Evolutionary conservation across 2,113 vertebrate species (phyloP), one percentile per base, ranked within the genome.

Genomic region (Rafetus swinhoei): DNA sequence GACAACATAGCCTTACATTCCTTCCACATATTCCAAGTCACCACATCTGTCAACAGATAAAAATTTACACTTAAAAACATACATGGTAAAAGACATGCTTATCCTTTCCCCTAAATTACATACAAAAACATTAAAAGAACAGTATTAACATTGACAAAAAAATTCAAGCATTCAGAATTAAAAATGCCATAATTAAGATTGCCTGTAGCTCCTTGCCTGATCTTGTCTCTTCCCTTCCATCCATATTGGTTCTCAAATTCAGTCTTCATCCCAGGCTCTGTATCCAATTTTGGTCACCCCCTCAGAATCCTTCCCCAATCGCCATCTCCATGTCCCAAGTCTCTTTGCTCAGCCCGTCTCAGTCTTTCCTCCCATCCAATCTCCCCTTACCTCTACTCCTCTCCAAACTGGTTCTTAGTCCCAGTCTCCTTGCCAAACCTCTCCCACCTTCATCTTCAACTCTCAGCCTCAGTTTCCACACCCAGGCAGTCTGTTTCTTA

Each of bases 91-190:
- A 52, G 29, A 81, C 25, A 82, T 82, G 57, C 45, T 13, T 83
- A 84, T 69, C 18, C 59, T 72, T 89, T 94, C 35, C 7, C 39
- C 89, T 81, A n/a, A 59, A 79, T n/a, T 86, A 29, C 45, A 60
- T 87, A 90, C 52, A 74, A 55, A 82, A 11, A 3, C 11, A 29
- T 5, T 13, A 90, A 84, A 87, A 82, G 35, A 45, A 45, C 35
- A n/a, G 22, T 32, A 84, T 25, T 45, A 7, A 87, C 88, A 4
- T 29, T 12, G 56, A 29, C n/a, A 57, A 85, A 54, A 84, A 2
- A 45, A 45, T 45, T 1, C 9, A n/a, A 89, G n/a, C 21, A 76
- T 45, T 76, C 21, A 45, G 45, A 39, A 76, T 12, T 84, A 50
- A 82, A 79, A 7, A 27, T 2, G 5, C 69, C 4, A 7, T 10